These are phyloP conservation scores for Crocuta crocuta DNA, from an alignment of 2,113 vertebrate genomes.

Conservation along the genomic window DNA sequence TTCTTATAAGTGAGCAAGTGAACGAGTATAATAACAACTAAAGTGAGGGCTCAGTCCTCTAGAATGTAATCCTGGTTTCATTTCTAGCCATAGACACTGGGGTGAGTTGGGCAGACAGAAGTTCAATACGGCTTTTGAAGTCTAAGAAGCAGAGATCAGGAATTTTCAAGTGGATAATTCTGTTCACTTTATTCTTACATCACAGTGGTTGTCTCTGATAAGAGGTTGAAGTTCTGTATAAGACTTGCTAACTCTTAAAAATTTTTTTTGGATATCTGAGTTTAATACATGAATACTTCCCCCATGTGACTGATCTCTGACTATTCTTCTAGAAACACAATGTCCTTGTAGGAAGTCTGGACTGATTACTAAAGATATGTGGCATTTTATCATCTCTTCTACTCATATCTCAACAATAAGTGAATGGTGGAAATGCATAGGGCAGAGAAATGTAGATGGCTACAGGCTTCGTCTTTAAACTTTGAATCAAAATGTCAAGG, in stretches of 20 bases:
- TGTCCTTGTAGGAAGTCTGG: background rate
- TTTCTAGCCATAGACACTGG: background rate
- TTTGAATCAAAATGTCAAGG: slow-evolving; percentile 63
- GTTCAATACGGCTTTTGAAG: background rate
- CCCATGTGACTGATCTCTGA: background rate
- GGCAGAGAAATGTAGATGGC: background rate
- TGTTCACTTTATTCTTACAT: background rate
- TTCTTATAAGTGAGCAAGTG: background rate
- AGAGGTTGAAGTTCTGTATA: background rate
- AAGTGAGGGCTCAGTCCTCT: background rate
- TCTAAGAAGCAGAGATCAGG: background rate
- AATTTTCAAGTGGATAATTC: background rate
- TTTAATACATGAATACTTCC: background rate
- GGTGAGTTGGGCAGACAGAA: background rate
- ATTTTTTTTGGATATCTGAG: background rate
- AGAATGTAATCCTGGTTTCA: background rate
- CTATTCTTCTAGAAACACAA: slow-evolving; percentile 27
- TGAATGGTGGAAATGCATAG: background rate
- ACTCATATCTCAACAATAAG: background rate
- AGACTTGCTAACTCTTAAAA: background rate
- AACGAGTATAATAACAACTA: background rate
- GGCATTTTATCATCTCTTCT: slow-evolving; percentile 15
- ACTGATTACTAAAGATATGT: slow-evolving; percentile 49
- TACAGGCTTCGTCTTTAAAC: slow-evolving; percentile 22
- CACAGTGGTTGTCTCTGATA: background rate